Percentiles rank a stretch among this genome's conserved stretches.
phyloP scores from a whole-genome alignment of 2,888 invertebrate species.

The Notocelia uddmanniana region DNA sequence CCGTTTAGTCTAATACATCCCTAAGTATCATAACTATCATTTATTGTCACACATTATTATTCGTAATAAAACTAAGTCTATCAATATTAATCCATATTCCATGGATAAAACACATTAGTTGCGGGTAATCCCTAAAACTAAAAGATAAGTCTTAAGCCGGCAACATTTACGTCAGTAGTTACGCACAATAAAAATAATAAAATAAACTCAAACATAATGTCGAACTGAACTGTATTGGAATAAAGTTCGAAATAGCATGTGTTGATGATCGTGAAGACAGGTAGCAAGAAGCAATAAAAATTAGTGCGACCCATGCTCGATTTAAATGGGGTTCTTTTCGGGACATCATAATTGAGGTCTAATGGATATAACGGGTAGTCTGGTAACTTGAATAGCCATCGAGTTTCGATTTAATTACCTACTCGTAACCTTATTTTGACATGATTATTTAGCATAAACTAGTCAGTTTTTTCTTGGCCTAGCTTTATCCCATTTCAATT shows the following conservation, averaged over 20 bases:
- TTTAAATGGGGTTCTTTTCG: slow-evolving; percentile 46
- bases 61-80: slow-evolving; percentile 18
- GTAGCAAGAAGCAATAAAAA: slow-evolving; percentile 56
- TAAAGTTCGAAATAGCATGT: slow-evolving; percentile 16
- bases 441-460: no score
- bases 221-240: not conserved
- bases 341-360: slow-evolving; percentile 12
- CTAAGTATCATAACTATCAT: not conserved
- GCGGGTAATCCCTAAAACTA: slow-evolving; percentile 1
- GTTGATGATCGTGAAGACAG: slow-evolving; percentile 53
- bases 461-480: no score
- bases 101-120: slow-evolving; percentile 21
- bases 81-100: slow-evolving; percentile 22
- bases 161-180: slow-evolving; percentile 50
- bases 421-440: no score
- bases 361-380: no score
- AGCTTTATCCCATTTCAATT: no score
- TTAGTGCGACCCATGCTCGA: slow-evolving; percentile 51
- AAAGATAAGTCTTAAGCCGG: slow-evolving; percentile 49
- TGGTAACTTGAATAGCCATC: not conserved
- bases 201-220: slow-evolving; percentile 2
- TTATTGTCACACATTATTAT: slow-evolving; percentile 10
- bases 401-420: not conserved
- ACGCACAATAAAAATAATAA: not conserved
- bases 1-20: not conserved